Conservation (phyloP, 2,797 vertebrate species). For the Lophotriccus pileatus region DNA sequence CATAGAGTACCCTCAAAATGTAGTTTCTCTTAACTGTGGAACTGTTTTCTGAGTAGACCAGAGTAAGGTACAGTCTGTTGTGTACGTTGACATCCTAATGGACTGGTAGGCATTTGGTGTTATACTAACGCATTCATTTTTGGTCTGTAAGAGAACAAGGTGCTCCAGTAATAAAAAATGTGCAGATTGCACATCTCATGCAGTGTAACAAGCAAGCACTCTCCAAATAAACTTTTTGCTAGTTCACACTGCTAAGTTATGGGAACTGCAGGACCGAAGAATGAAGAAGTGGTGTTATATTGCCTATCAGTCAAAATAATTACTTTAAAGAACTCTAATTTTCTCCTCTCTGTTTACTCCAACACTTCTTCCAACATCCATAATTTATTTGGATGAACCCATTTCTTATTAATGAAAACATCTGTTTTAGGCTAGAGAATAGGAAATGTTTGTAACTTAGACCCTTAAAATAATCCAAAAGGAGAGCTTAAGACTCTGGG, state of each 20-base stretch:
- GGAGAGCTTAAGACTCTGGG: background rate
- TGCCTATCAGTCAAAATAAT: slow-evolving; percentile 2
- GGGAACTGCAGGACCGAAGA: background rate
- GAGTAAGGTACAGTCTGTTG: background rate
- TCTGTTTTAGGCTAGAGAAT: background rate
- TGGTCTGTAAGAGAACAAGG: slow-evolving; percentile 42
- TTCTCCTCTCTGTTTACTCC: background rate
- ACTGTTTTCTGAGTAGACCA: background rate
- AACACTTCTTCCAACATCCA: background rate
- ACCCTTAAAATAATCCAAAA: background rate
- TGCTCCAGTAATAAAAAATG: background rate
- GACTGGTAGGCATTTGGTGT: background rate
- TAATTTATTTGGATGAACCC: background rate
- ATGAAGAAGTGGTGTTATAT: background rate
- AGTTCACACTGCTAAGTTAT: background rate
- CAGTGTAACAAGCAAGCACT: background rate
- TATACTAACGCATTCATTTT: slow-evolving; percentile 34
- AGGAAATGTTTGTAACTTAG: background rate
- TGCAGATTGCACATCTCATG: slow-evolving; percentile 14
- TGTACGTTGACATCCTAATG: background rate
- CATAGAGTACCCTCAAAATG: background rate
- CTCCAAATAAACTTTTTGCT: slow-evolving; percentile 22
- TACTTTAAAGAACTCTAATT: background rate
- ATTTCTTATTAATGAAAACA: background rate
- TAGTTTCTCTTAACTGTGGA: background rate